phyloP scores from a whole-genome alignment of 1,140 invertebrate species.

The Trichonephila clavipes region DNA sequence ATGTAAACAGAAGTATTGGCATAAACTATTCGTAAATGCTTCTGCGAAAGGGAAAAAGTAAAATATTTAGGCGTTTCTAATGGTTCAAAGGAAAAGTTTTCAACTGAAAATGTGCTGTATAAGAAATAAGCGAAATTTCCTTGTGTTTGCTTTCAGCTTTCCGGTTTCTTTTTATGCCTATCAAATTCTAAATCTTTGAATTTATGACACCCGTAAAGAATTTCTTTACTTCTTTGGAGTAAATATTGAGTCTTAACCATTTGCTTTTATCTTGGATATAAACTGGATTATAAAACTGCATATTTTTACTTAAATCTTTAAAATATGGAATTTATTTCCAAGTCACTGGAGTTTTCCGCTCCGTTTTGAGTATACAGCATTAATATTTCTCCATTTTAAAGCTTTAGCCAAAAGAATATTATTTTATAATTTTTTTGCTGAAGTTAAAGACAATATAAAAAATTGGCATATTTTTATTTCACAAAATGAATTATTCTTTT shows the following conservation, averaged over 20 bases:
- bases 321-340: not conserved
- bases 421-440: too few species aligned
- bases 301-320: not conserved
- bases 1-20: too few species aligned
- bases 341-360: too few species aligned
- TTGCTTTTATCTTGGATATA: not conserved
- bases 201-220: not conserved
- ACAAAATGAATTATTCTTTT: too few species aligned
- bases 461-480: too few species aligned
- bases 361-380: too few species aligned
- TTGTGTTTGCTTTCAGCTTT: not conserved
- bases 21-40: not conserved
- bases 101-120: not conserved
- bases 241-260: not conserved
- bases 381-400: too few species aligned
- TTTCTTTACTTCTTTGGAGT: not conserved
- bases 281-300: not conserved
- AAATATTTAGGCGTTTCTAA: not conserved
- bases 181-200: not conserved
- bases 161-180: not conserved
- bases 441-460: too few species aligned
- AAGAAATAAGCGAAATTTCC: not conserved
- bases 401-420: too few species aligned
- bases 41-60: not conserved
- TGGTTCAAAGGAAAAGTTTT: not conserved